These are phyloP conservation scores for Toxonevra muliebris DNA, from an alignment of 2,888 invertebrate species.

Conservation along the genomic window DNA sequence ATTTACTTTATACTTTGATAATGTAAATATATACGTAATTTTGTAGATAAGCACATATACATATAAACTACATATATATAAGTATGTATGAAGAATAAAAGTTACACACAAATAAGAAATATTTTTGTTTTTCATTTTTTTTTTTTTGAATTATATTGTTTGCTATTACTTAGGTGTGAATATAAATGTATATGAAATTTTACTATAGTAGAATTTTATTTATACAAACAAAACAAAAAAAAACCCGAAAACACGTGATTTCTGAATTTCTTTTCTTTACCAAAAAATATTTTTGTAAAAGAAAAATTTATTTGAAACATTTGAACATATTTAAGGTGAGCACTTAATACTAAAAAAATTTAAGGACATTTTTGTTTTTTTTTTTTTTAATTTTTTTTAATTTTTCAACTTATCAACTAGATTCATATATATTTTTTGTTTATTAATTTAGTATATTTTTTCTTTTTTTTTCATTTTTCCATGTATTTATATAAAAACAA, in stretches of 20 bases:
- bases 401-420: no score
- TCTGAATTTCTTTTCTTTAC: neutral
- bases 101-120: neutral
- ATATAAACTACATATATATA: neutral
- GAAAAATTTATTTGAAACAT: no score
- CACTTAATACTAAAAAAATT: no score
- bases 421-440: no score
- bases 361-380: no score
- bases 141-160: neutral
- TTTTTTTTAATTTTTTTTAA: no score
- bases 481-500: no score
- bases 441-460: no score
- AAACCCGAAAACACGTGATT: neutral
- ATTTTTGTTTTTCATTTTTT: neutral
- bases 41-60: neutral
- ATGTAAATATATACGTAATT: no score
- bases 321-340: no score
- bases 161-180: neutral
- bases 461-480: no score
- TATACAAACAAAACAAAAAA: neutral
- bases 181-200: neutral
- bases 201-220: neutral
- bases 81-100: neutral
- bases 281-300: neutral
- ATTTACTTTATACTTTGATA: no score